phyloP scores from a whole-genome alignment of 1,140 invertebrate genomes.

The Drosophila busckii region DNA sequence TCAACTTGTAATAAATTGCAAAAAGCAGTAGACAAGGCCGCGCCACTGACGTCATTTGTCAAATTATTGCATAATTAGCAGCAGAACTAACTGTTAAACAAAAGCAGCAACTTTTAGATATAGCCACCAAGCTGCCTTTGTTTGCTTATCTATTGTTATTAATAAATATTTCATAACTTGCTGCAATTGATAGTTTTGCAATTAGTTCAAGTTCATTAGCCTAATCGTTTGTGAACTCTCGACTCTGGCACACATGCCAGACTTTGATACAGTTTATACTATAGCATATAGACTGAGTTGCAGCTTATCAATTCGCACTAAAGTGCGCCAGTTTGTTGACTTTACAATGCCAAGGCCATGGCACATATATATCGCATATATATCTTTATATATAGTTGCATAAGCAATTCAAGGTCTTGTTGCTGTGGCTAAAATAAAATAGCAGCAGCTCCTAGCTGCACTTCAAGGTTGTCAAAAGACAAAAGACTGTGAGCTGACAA shows the following conservation, averaged over 20 bases:
- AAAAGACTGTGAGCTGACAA: constrained; percentile 27
- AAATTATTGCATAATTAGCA: constrained; percentile 18
- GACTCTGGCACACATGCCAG: constrained; percentile 43
- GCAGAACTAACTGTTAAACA: too few species aligned
- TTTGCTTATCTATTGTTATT: too few species aligned
- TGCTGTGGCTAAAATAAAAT: constrained; percentile 33
- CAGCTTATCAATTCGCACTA: constrained; percentile 41
- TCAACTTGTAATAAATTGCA: background rate
- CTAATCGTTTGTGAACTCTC: constrained; percentile 55
- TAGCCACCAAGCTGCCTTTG: too few species aligned
- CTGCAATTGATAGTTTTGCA: too few species aligned
- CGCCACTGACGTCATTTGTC: constrained; percentile 11
- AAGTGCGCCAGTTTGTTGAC: constrained; percentile 40
- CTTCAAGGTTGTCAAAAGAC: constrained; percentile 6
- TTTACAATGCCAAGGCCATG: constrained; percentile 33
- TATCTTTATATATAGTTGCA: background rate
- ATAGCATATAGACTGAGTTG: constrained; percentile 32
- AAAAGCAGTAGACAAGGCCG: background rate
- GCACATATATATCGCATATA: constrained; percentile 4
- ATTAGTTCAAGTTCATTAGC: constrained; percentile 63
- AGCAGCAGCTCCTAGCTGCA: too few species aligned
- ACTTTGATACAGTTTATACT: constrained; percentile 22
- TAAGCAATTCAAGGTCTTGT: constrained; percentile 29
- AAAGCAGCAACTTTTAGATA: too few species aligned
- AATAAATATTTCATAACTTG: too few species aligned